phyloP scores from a whole-genome alignment of 2,113 vertebrate species.

The Pungitius pungitius region DNA sequence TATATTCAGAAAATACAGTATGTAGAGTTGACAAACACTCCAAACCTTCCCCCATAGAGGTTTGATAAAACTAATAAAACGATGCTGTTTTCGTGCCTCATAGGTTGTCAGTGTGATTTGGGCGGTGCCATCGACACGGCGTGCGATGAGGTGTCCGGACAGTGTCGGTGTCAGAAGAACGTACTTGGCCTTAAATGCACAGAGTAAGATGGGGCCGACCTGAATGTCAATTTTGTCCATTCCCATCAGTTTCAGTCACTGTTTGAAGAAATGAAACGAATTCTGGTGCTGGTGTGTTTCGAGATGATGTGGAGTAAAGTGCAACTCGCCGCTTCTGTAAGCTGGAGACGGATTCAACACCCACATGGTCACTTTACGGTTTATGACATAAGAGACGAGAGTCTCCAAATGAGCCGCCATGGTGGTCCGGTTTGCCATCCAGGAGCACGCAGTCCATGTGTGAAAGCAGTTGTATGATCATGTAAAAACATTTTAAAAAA shows the following conservation, averaged over 20 bases:
- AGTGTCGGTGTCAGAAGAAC: slow-evolving; percentile 85
- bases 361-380: not conserved
- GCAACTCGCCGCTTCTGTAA: too few relatives aligned
- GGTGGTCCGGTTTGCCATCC: not conserved
- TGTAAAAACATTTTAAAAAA: not conserved
- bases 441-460: not conserved
- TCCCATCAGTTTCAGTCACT: not conserved
- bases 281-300: not conserved
- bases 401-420: not conserved
- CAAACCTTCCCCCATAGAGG: not conserved
- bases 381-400: not conserved
- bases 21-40: not conserved
- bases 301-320: too few relatives aligned
- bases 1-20: too few relatives aligned
- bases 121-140: slow-evolving; percentile 82
- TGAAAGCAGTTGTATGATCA: not conserved
- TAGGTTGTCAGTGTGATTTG: slow-evolving; percentile 89
- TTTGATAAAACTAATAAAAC: not conserved
- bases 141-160: slow-evolving; percentile 79
- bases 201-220: slow-evolving; percentile 79
- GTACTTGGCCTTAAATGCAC: slow-evolving; percentile 82
- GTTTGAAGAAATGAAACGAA: not conserved
- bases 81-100: slow-evolving; percentile 15
- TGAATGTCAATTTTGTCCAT: not conserved
- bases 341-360: not conserved